Base-by-base conservation (phyloP, 2,113 vertebrate genomes). In the Holacanthus passer region DNA sequence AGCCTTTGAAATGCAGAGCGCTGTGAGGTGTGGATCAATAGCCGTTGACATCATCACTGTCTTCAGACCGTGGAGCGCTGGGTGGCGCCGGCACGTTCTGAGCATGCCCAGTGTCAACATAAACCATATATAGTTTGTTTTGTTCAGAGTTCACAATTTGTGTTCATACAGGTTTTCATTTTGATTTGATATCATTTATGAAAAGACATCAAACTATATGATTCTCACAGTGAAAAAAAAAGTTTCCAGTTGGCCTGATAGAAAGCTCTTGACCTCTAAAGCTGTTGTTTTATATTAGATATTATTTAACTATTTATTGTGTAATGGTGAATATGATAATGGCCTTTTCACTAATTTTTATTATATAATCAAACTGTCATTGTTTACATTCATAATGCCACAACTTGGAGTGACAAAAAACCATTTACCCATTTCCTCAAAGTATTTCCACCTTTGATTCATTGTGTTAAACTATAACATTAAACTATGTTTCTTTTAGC, bases 41-140 rank as follows among this genome's bases (percentile, higher is more conserved):
- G 32, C n/a, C 45, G 64, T 73, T 93, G 92, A 94, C 93, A 92
- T 93, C 94, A 94, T 90, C 77, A 45, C 72, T 73, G 63, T 84
- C 80, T 71, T 69, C n/a, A 56, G 68, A 73, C 59, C 66, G 56
- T 37, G 53, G 79, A 37, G 39, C 32, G 65, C 71, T n/a, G 56
- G 2, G 19, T 45, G 41, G 39, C 32, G 37, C 19, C 8, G 17
- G n/a, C 48, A 27, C 1, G 6, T 17, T 48, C 59, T 14, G 19
- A 67, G 35, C 47, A 56, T 27, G 7, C 50, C 58, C 11, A n/a
- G 27, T 16, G 39, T 69, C 20, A 0, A 41, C 39, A 8, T 41
- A 41, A 41, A 11, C 3, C 24, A 43, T 29, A 2, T 39, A 31
- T 13, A 41, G 3, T 63, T 39, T 45, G 13, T 55, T 3, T 73